Conservation (phyloP, 1,140 invertebrate genomes). For the Hirudo medicinalis region DNA sequence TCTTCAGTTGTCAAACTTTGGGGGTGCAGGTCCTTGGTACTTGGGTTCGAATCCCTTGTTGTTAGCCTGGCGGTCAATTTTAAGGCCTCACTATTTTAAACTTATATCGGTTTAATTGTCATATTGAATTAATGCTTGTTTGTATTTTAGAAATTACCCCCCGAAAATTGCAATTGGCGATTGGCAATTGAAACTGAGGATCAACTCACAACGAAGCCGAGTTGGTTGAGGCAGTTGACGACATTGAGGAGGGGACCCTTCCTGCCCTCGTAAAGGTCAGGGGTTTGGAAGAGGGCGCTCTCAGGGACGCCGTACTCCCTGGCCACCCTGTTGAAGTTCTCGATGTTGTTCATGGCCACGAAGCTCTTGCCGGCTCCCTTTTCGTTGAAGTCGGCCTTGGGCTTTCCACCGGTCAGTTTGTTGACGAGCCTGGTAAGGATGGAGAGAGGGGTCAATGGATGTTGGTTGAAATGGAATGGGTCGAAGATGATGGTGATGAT, state of each 20-base stretch:
- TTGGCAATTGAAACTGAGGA: too few relatives aligned
- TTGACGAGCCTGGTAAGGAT: conserved; percentile 20
- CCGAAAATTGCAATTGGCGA: too few relatives aligned
- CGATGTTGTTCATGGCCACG: conserved; percentile 23
- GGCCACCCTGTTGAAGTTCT: conserved; percentile 33
- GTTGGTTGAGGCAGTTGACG: conserved; percentile 35
- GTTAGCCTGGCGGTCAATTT: not conserved
- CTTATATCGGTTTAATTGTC: not conserved
- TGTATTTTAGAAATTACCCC: too few relatives aligned
- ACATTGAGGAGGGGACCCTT: conserved; percentile 37
- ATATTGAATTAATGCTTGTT: too few relatives aligned
- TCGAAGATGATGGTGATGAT: not conserved
- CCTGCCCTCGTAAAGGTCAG: conserved; percentile 34
- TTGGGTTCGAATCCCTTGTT: not conserved
- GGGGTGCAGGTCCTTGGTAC: not conserved
- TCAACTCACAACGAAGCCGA: conserved; percentile 34
- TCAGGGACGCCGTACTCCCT: conserved; percentile 31
- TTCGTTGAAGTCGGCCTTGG: conserved; percentile 15
- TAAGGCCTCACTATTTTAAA: too few relatives aligned
- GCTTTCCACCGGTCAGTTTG: conserved; percentile 21
- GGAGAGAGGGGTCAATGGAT: not conserved
- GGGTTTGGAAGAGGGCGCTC: conserved; percentile 32
- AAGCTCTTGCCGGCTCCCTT: conserved; percentile 19
- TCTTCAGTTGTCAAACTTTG: not conserved
- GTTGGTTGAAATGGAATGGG: too few relatives aligned